phyloP scores from a whole-genome alignment of 2,113 vertebrate species.

The Apaloderma vittatum region DNA sequence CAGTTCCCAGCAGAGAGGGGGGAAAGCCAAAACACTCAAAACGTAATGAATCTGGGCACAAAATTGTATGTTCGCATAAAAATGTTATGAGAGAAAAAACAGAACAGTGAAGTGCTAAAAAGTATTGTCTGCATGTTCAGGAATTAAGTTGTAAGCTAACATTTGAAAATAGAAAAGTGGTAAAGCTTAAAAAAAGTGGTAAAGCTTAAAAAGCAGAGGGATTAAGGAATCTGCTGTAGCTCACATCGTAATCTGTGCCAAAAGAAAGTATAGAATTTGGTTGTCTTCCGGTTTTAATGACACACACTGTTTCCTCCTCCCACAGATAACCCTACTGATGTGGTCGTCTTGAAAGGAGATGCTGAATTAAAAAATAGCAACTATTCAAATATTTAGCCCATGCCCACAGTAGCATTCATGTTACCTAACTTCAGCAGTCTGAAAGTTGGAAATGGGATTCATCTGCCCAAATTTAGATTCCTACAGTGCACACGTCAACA shows the following conservation, averaged over 20 bases:
- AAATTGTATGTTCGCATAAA: background rate
- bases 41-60: background rate
- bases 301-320: constrained; percentile 61
- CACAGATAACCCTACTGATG: constrained; percentile 54
- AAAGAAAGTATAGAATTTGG: constrained; percentile 27
- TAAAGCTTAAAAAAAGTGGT: background rate
- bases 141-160: background rate
- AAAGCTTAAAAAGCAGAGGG: background rate
- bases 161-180: background rate
- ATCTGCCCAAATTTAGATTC: constrained; percentile 68
- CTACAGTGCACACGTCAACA: constrained; percentile 63
- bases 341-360: constrained; percentile 50
- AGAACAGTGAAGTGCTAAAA: background rate
- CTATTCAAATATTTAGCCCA: constrained; percentile 67
- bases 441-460: constrained; percentile 61
- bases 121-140: background rate
- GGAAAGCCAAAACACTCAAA: background rate
- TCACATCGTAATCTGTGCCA: constrained; percentile 35
- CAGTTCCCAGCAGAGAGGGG: background rate
- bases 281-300: constrained; percentile 57
- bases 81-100: background rate
- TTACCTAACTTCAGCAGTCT: constrained; percentile 65
- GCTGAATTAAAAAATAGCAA: constrained; percentile 64
- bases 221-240: constrained; percentile 27
- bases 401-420: constrained; percentile 55